Evolutionary conservation across 2,888 invertebrate species (phyloP), one percentile per base, ranked within the genome.

Genomic region (Patella pellucida): DNA sequence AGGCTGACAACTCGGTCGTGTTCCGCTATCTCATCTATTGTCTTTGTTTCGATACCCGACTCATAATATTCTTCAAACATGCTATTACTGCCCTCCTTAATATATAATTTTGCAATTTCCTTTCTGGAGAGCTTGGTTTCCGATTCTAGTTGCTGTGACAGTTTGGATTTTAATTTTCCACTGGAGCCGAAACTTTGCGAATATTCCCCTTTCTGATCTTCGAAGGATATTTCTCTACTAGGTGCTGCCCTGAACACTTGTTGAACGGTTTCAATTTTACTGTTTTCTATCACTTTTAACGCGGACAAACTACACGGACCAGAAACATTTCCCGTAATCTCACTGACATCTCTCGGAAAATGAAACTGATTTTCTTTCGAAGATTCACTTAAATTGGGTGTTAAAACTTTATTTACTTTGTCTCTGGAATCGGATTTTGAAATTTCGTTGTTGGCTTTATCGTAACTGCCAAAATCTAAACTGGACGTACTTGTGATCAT

Each of bases 31-130:
- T 87, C 85, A 81, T 87, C 87, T 52, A 86, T 86, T 0, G 86
- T 86, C 79, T 85, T 86, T 4, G 83, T 81, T 79, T 85, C 84
- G 12, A 83, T 80, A 16, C 78, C 82, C 19, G 84, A 85, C 16
- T 83, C 82, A 82, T 87, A 89, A 72, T 89, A 89, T 79, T 89
- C 87, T 78, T 89, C 86, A 80, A 88, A 89, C 82, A 89, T 86
- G 72, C 87, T 88, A 72, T 81, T 79, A 76, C 85, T 86, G 19
- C 86, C 86, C 68, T 85, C 85, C 67, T 83, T 83, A 9, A 84
- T 77, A 69, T 82, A 86, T 72, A 78, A 76, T n/a, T 81, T 73
- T 68, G 81, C 78, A 3, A 84, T 81, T 71, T 85, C 83, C 27
- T 79, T 76, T 19, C 68, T 70, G 27, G 52, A 74, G 23, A 70